Evolutionary conservation across 1,140 invertebrate genomes (phyloP), one percentile per base, ranked within the genome.

Genomic region (Anthonomus grandis): DNA sequence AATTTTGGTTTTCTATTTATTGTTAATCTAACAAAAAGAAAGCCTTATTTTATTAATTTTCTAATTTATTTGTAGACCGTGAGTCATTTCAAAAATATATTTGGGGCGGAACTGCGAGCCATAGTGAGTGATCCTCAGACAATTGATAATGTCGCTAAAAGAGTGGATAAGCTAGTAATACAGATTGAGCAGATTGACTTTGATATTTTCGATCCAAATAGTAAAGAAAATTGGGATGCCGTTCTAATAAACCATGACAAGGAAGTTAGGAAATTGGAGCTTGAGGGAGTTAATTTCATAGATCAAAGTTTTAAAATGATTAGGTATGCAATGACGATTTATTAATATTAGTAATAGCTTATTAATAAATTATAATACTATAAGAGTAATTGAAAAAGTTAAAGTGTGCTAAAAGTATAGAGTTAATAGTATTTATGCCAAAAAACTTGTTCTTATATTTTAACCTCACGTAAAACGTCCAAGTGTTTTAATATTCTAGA

Each of bases 1-100:
- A 1, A 46, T 17, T 12, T 46, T 12, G 12, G 10, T n/a, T n/a
- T n/a, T n/a, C n/a, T n/a, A 18, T 17, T 8, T 8, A 31, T 8
- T 31, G n/a, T 31, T 31, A 9, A n/a, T n/a, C 27, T 31, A 31
- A 8, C n/a, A 9, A 9, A 17, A 13, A 4, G 37, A 13, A 39
- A 39, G n/a, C 37, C 5, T n/a, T n/a, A 31, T 39, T 39, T 10
- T 9, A 10, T 10, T 44, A 39, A 15, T 12, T 13, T 39, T 24
- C 22, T 12, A 41, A 23, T 15, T 52, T 25, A 8, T 41, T 41
- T 23, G 12, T 18, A 60, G 58, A 50, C 41, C 15, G 45, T 60
- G 8, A 25, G 52, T 65, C 88, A 95, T 68, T 94, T 94, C 67
- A 85, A 91, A 68, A 92, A 93, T 58, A 89, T 95, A 41, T 94